Base-by-base conservation (phyloP, 2,797 vertebrate genomes). In the Furcifer pardalis region DNA sequence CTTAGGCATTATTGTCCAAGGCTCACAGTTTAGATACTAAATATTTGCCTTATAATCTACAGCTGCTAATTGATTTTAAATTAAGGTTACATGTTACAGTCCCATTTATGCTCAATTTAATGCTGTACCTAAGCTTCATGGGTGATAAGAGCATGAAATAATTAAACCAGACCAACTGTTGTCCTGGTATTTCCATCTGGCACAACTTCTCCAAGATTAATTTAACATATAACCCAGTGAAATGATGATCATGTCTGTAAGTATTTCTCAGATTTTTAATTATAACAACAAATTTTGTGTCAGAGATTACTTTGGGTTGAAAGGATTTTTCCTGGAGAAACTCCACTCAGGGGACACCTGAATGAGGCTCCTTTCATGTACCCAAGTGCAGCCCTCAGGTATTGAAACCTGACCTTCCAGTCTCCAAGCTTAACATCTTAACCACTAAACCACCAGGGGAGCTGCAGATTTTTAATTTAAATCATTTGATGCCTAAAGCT, bases 401-500 rank as follows among this genome's bases (percentile, higher is more conserved):
- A n/a, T n/a, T n/a, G n/a, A n/a, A n/a, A n/a, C n/a, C n/a, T n/a
- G n/a, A n/a, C n/a, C n/a, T n/a, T n/a, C n/a, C n/a, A n/a, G n/a
- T n/a, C n/a, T n/a, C n/a, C n/a, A n/a, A n/a, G n/a, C n/a, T n/a
- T n/a, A n/a, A n/a, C n/a, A n/a, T n/a, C n/a, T n/a, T n/a, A n/a
- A n/a, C n/a, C n/a, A n/a, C n/a, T n/a, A n/a, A n/a, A n/a, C n/a
- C n/a, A n/a, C n/a, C n/a, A n/a, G n/a, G n/a, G n/a, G n/a, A n/a
- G n/a, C n/a, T n/a, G n/a, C 1, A 27, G 71, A 68, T 84, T 80
- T 89, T 69, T 32, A 65, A 84, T 42, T 65, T 86, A 86, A 78
- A 79, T 83, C 82, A 89, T 90, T 87, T 92, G 89, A 90, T 56
- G 13, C 21, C 19, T 56, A 19, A 89, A 93, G 91, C 23, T 19